Base-by-base conservation (phyloP, 2,888 invertebrate genomes). In the Osedax frankpressi region DNA sequence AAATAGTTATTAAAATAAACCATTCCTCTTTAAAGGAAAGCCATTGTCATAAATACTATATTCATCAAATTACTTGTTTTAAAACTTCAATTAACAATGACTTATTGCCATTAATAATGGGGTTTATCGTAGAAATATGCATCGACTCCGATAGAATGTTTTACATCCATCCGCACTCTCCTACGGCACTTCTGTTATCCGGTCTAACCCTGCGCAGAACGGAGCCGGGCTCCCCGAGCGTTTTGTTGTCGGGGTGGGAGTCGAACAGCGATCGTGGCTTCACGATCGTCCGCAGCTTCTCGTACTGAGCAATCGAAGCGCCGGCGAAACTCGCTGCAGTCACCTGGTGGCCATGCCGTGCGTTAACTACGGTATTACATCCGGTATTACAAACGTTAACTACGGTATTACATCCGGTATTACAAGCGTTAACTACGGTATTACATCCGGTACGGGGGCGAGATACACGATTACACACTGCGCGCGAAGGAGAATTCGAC, bases 271-370 rank as follows among this genome's bases (percentile, higher is more conserved):
- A 25, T 29, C 63, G 60, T 25, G 72, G 69, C 27, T 65, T 26
- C 11, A 73, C 71, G 1, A 63, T 11, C 19, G 72, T 77, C 73
- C 87, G 80, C 77, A 87, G 82, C 74, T 84, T 88, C 85, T 94
- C 94, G 86, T 94, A 94, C 84, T 94, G 92, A 91, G 92, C 91
- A 77, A 94, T 89, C 25, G 91, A 88, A 78, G 91, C 91, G 25
- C 90, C 90, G 28, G 88, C 86, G 81, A 92, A 88, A 81, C 90
- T 89, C 25, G 71, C 73, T 28, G 78, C 76, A 67, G 73, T 59
- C n/a, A 77, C 76, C 80, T 77, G 75, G n/a, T 6, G 28, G n/a
- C 19, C 11, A n/a, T 19, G 65, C 24, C 24, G 26, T 19, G 2
- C 3, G 28, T 28, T 28, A n/a, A 69, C 11, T 28, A 6, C 6